Percentiles rank a stretch among this genome's conserved stretches.
Conservation (phyloP, 2,113 vertebrate species). For the Oceanites oceanicus region DNA sequence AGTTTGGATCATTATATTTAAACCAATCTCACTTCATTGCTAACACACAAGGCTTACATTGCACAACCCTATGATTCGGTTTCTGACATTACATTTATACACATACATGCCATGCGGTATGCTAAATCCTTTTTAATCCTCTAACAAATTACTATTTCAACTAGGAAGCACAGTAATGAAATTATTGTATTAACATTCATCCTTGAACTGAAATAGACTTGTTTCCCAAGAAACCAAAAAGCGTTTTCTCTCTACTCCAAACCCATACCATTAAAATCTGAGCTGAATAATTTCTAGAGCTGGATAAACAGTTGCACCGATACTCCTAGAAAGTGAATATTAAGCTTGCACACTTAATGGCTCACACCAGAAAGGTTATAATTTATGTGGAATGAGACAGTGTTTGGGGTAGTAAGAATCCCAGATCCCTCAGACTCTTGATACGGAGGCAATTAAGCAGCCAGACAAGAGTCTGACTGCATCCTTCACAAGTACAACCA, state of each 20-base stretch:
- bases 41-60: background rate
- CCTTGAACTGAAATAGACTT: background rate
- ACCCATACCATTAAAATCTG: background rate
- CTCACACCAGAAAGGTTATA: background rate
- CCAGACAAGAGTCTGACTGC: background rate
- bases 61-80: background rate
- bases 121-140: slow-evolving; percentile 34
- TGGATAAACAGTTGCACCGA: background rate
- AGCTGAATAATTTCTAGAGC: background rate
- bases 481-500: background rate
- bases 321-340: background rate
- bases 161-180: background rate
- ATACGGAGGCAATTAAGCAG: background rate
- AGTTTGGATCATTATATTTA: background rate
- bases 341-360: background rate
- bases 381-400: background rate
- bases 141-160: slow-evolving; percentile 4
- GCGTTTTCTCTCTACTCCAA: background rate
- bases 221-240: background rate
- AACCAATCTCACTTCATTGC: background rate
- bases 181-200: slow-evolving; percentile 6
- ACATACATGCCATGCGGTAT: background rate
- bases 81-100: background rate
- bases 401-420: background rate
- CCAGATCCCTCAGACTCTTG: background rate